Evolutionary conservation across 2,113 vertebrate genomes (phyloP), one percentile per base, ranked within the genome.

Genomic region (Grammomys surdaster): DNA sequence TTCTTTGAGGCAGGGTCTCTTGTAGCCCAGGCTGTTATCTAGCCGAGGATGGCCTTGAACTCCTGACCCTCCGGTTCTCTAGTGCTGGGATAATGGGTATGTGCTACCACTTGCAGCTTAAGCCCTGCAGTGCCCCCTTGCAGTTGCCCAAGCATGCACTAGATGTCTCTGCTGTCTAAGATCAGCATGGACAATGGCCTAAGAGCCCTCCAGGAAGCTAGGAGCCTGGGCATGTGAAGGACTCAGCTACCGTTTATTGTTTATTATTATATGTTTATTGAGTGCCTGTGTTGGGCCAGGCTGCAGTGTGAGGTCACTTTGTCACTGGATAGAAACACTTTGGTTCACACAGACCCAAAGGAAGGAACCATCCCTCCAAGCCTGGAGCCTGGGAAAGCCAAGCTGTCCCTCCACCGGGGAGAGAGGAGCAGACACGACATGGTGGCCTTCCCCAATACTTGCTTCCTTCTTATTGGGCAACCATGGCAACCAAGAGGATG

Each of bases 241-340:
- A 86, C 8, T 48, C 65, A 22, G 63, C 19, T 12, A 7, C 19
- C 43, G 54, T 40, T 28, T 6, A 40, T n/a, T 40, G 54, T 40
- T 28, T 6, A 40, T n/a, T 40, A 16, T 43, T 43, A 56, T 13
- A 12, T 1, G 12, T 95, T 93, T 93, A 88, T 17, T 90, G 54
- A 54, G 51, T 3, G 3, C 72, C 58, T 22, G 11, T 0, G 2
- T 3, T 60, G 33, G 10, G 3, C 12, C 22, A 2, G 63, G 70
- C 31, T 69, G 12, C 19, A 31, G 51, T 11, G 7, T 0, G n/a
- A 72, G 43, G 22, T n/a, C 11, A n/a, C 51, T 72, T 26, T 67
- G 78, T 72, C 73, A 26, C 51, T 16, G 20, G 36, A 70, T 1
- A 1, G 58, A 73, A 46, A 28, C 54, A 72, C 26, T 1, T 20